Base-by-base conservation (phyloP, 2,797 vertebrate genomes). In the Distichodus sexfasciatus region DNA sequence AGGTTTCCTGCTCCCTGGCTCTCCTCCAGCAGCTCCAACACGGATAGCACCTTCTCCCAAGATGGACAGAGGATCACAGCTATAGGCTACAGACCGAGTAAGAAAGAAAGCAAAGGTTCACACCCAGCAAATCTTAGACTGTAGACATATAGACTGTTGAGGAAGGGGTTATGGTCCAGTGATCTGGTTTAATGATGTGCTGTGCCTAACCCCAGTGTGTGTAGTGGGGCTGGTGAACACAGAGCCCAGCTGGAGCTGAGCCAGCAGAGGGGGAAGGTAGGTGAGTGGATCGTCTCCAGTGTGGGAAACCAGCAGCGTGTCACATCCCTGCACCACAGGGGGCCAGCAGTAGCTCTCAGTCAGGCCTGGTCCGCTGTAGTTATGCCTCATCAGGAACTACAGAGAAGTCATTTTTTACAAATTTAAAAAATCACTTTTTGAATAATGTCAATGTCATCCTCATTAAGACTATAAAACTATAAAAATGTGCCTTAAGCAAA, bases 51-150 rank as follows among this genome's bases (percentile, higher is more conserved):
- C 76, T 94, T 97, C 85, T 90, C 90, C 94, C 94, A 95, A 21
- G 92, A 90, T 0, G 92, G 92, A 85, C 96, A 98, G 44, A 98
- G 75, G 61, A 99, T 85, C 75, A 97, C 86, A 0, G 89, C 94
- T n/a, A 94, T 28, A 0, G 96, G 95, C 97, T 99, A 1, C 79
- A 14, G 76, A 2, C 10, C 6, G 55, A 12, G 29, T 21, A 15
- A 41, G 2, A 44, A 44, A 19, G 1, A 44, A 44, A 17, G 1
- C 26, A n/a, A n/a, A n/a, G n/a, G n/a, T n/a, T n/a, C n/a, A n/a
- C n/a, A n/a, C n/a, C n/a, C n/a, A n/a, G n/a, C n/a, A n/a, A n/a
- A n/a, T n/a, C n/a, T n/a, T n/a, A 12, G 58, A 46, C 8, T 44
- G 10, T 9, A 24, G 19, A 2, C n/a, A n/a, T n/a, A n/a, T 24